A percentile compares a stretch with the other conserved stretches of the same genome.
phyloP scores from a whole-genome alignment of 2,113 vertebrate species.

The Pituophis catenifer region DNA sequence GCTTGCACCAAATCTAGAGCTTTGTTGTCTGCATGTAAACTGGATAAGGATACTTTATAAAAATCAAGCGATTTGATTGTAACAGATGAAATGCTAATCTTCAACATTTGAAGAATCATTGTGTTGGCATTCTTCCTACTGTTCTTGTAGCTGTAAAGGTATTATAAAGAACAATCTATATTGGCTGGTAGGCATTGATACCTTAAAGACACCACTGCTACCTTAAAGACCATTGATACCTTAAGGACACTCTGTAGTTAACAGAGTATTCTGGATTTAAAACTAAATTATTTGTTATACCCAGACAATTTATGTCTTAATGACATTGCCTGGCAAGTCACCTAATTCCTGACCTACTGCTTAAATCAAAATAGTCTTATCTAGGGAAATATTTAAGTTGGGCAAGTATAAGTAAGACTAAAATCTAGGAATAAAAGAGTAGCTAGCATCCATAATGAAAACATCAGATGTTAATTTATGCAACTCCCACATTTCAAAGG shows the following conservation, averaged over 20 bases:
- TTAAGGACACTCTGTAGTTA: constrained; percentile 34
- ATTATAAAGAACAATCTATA: constrained; percentile 47
- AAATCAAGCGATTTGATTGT: background rate
- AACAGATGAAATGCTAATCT: constrained; percentile 46
- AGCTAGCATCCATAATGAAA: background rate
- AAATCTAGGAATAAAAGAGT: background rate
- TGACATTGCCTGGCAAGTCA: constrained; percentile 30
- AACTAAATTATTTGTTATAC: constrained; percentile 51
- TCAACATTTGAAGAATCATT: constrained; percentile 46
- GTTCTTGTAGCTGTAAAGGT: constrained; percentile 49
- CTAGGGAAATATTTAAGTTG: background rate
- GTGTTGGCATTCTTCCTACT: constrained; percentile 50
- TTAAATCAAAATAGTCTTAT: constrained; percentile 14
- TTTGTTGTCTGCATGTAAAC: background rate
- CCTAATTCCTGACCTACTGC: constrained; percentile 53
- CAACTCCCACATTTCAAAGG: background rate
- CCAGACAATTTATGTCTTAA: constrained; percentile 51
- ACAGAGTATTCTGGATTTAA: constrained; percentile 51
- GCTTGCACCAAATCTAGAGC: background rate
- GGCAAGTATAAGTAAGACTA: background rate
- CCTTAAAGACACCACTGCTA: constrained; percentile 45
- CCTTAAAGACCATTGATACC: constrained; percentile 38
- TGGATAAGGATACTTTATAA: background rate
- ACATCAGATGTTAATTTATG: background rate
- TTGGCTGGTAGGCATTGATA: constrained; percentile 54